These are phyloP conservation scores for Pelochelys cantorii DNA, from an alignment of 2,797 vertebrate species.

Conservation along the genomic window DNA sequence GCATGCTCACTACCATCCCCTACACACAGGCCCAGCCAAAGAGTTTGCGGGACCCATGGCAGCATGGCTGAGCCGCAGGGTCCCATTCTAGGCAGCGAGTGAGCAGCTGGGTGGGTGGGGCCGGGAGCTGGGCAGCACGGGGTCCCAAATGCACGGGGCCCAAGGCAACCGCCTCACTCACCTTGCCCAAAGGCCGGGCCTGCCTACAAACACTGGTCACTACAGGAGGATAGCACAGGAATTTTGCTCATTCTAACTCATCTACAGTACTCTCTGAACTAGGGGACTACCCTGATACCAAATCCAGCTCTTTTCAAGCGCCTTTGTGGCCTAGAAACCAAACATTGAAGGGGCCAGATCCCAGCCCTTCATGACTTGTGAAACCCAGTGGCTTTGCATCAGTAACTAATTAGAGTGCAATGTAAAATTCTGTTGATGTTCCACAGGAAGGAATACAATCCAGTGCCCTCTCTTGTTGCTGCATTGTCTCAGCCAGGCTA, in stretches of 20 bases:
- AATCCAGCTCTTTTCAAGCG: background rate
- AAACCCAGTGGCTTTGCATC: background rate
- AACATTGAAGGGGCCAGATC: background rate
- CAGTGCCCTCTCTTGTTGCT: background rate
- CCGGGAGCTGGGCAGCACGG: too few relatives aligned
- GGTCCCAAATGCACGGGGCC: too few relatives aligned
- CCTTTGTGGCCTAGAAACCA: background rate
- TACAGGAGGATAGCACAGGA: background rate
- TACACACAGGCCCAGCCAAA: too few relatives aligned
- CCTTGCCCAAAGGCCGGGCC: too few relatives aligned
- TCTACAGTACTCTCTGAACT: background rate
- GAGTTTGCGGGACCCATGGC: too few relatives aligned
- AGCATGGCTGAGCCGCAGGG: too few relatives aligned
- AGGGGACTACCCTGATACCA: background rate
- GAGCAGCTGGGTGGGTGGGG: too few relatives aligned
- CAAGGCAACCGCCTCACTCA: too few relatives aligned
- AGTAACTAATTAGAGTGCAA: background rate
- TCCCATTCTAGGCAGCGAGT: too few relatives aligned
- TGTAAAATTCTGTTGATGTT: background rate
- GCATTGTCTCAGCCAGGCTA: background rate
- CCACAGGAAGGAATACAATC: background rate
- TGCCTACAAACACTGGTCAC: background rate
- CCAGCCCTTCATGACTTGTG: background rate
- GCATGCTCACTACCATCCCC: accelerated
- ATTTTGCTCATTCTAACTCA: background rate